These are phyloP conservation scores for Drosophila parabipectinata DNA, from an alignment of 1,140 invertebrate genomes.

Conservation along the genomic window DNA sequence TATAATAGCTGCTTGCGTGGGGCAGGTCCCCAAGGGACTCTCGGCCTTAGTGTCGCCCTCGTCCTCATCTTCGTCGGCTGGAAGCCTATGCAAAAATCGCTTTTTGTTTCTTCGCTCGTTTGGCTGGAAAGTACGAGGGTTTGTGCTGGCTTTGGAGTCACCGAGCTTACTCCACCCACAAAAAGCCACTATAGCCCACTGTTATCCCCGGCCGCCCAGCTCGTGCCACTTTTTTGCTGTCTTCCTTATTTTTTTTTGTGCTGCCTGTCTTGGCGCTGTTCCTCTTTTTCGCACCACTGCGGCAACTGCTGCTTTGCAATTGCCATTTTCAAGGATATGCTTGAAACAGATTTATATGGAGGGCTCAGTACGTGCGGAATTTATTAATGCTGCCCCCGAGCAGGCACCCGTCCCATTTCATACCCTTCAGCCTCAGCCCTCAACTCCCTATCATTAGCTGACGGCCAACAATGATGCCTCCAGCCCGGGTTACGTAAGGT, in stretches of 20 bases:
- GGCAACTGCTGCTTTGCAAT: conserved; percentile 67
- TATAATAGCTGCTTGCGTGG: conserved; percentile 31
- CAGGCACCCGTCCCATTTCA: conserved; percentile 1
- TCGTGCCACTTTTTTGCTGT: conserved; percentile 22
- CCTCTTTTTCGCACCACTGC: conserved; percentile 47
- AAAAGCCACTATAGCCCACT: neutral
- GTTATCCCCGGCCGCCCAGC: neutral
- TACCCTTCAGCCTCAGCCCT: neutral
- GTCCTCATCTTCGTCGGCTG: conserved; percentile 40
- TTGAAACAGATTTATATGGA: conserved; percentile 81
- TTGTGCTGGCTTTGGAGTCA: conserved; percentile 35
- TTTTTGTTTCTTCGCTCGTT: conserved; percentile 59
- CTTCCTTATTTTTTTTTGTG: conserved; percentile 13
- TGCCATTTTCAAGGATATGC: conserved; percentile 83
- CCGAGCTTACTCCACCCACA: conserved; percentile 17
- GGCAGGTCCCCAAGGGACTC: conserved; percentile 57
- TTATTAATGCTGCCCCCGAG: conserved; percentile 68
- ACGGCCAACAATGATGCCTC: conserved; percentile 42
- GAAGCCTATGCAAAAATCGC: conserved; percentile 58
- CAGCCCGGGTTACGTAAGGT: conserved; percentile 60
- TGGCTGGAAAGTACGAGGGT: conserved; percentile 53
- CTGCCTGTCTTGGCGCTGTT: conserved; percentile 40
- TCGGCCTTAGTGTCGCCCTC: conserved; percentile 19
- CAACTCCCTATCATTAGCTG: conserved; percentile 45
- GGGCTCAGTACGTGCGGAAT: conserved; percentile 77